These are phyloP conservation scores for Mus caroli DNA, from an alignment of 2,797 vertebrate species.

Conservation along the genomic window DNA sequence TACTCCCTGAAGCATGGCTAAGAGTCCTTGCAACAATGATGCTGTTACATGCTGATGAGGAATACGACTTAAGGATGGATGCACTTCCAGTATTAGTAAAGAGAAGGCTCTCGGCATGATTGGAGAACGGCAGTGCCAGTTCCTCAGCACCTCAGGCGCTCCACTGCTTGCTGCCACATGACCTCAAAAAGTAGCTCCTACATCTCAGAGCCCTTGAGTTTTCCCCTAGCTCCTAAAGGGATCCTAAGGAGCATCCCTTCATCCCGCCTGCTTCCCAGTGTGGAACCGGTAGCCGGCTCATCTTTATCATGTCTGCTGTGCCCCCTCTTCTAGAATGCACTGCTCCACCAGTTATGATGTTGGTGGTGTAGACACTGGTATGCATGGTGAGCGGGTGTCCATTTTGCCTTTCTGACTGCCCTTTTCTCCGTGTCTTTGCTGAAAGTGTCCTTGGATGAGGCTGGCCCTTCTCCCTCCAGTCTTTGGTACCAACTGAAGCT, in stretches of 20 bases:
- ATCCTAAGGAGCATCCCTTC: too few relatives aligned
- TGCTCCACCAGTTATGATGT: not conserved
- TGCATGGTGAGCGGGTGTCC: not conserved
- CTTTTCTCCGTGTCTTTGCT: not conserved
- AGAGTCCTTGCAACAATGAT: not conserved
- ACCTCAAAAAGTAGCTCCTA: not conserved
- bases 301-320: not conserved
- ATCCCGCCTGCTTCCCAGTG: not conserved
- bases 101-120: not conserved
- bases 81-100: too few relatives aligned
- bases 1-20: not conserved
- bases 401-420: not conserved
- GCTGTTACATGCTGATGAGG: not conserved
- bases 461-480: not conserved
- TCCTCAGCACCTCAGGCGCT: accelerated
- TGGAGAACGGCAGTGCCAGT: not conserved
- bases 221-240: not conserved
- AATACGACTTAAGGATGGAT: not conserved
- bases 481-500: not conserved
- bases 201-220: not conserved
- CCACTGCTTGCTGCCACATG: not conserved
- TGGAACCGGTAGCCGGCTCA: not conserved
- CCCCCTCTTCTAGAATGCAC: not conserved
- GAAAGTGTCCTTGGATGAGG: not conserved
- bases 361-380: not conserved